A percentile compares a stretch with the other conserved stretches of the same genome.
Evolutionary conservation across 1,140 invertebrate genomes (phyloP).

Genomic region (Trissolcus basalis): DNA sequence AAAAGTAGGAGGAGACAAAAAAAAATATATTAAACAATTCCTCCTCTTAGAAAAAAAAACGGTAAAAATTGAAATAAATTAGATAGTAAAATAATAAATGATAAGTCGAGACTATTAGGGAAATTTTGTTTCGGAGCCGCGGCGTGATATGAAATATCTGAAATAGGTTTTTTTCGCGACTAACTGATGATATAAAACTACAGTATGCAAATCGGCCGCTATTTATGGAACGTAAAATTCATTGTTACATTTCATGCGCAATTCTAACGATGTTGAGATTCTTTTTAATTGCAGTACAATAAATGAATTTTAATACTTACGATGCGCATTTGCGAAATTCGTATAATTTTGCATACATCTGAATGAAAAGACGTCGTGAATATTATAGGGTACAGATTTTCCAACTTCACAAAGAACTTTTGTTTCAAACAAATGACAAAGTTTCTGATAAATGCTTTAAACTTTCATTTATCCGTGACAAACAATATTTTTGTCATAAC

Average conservation of each 20-base stretch:
- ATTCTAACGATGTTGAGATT: not conserved
- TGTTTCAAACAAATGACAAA: slow-evolving; percentile 32
- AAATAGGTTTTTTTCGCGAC: no score
- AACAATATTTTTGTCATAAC: not conserved
- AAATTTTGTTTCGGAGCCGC: no score
- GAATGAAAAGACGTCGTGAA: slow-evolving; percentile 28
- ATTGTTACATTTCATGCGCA: not conserved
- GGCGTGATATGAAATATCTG: no score
- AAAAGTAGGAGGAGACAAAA: no score
- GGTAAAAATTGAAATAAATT: no score
- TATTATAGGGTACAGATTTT: slow-evolving; percentile 20
- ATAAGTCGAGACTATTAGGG: no score
- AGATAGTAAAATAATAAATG: no score
- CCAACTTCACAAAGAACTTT: slow-evolving; percentile 16
- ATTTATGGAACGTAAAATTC: no score
- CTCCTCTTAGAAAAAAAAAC: no score
- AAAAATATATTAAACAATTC: no score
- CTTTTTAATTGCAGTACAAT: slow-evolving; percentile 6
- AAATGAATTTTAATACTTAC: slow-evolving; percentile 37
- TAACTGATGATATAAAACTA: no score
- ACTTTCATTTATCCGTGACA: slow-evolving; percentile 26
- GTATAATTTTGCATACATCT: slow-evolving; percentile 42
- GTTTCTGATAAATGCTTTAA: slow-evolving; percentile 20
- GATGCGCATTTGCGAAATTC: slow-evolving; percentile 14
- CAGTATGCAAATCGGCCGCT: no score